A percentile compares a stretch with the other conserved stretches of the same genome.
Conservation (phyloP, 2,113 vertebrate genomes). For the Calonectris borealis region DNA sequence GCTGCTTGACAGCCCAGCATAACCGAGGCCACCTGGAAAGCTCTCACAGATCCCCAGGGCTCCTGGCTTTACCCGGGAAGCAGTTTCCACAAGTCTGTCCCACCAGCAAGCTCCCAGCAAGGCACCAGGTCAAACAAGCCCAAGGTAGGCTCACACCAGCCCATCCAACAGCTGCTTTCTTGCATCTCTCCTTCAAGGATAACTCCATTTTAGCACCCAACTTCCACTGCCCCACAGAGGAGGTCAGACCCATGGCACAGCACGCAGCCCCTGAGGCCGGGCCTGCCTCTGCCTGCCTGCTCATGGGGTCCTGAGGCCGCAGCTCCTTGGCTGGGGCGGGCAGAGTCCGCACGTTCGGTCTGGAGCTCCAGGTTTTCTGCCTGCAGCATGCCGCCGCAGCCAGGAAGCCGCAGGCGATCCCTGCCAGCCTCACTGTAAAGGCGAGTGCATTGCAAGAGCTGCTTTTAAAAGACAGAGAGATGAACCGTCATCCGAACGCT, state of each 20-base stretch:
- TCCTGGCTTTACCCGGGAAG: not conserved
- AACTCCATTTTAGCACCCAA: not conserved
- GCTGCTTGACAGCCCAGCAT: not conserved
- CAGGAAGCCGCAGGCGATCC: not conserved
- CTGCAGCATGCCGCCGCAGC: not conserved
- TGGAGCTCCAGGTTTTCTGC: not conserved
- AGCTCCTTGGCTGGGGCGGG: not conserved
- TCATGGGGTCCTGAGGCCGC: not conserved
- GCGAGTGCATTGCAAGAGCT: not conserved
- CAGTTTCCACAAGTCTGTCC: not conserved
- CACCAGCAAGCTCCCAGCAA: not conserved
- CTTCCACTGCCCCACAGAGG: not conserved
- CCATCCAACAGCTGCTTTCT: not conserved
- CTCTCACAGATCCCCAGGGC: fast-evolving
- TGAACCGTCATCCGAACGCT: fast-evolving
- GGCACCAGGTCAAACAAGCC: not conserved
- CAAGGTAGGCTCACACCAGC: not conserved
- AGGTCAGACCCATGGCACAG: not conserved
- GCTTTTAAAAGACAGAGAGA: not conserved
- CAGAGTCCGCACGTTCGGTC: not conserved
- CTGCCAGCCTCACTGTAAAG: not conserved
- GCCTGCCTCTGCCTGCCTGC: not conserved
- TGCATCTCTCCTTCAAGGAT: not conserved
- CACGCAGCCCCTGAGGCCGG: not conserved
- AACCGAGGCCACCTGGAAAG: not conserved